Percentiles rank a stretch among this genome's conserved stretches.
Conservation (phyloP, 2,888 invertebrate genomes). For the Odontothrips loti region DNA sequence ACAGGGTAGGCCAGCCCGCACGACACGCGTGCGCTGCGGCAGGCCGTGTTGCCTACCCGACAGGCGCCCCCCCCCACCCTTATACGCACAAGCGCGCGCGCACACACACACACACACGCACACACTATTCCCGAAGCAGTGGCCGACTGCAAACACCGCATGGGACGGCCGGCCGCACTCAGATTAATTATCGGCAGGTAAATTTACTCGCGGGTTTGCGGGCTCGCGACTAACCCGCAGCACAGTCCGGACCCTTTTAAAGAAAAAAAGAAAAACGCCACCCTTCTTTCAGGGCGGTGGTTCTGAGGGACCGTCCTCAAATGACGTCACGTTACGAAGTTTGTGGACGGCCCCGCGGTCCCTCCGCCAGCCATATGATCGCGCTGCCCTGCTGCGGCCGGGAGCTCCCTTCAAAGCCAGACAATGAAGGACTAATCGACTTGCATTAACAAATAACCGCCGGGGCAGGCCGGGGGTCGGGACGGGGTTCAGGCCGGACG, state of each 20-base stretch:
- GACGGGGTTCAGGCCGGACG: background rate
- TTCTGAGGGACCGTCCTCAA: too few relatives aligned
- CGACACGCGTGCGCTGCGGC: background rate
- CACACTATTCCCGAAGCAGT: too few relatives aligned
- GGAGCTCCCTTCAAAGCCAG: background rate
- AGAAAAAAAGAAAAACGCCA: too few relatives aligned
- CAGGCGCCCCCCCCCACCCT: background rate
- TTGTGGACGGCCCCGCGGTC: background rate
- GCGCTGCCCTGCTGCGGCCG: background rate
- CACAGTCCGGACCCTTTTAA: too few relatives aligned
- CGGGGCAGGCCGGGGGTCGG: background rate
- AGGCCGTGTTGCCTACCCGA: background rate
- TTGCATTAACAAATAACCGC: slow-evolving; percentile 18
- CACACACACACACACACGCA: background rate
- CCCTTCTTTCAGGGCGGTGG: too few relatives aligned
- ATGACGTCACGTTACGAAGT: too few relatives aligned
- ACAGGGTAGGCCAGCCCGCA: too few relatives aligned
- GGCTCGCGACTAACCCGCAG: too few relatives aligned
- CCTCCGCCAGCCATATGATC: background rate
- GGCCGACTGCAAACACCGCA: too few relatives aligned
- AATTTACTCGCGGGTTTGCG: too few relatives aligned
- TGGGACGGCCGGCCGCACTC: too few relatives aligned
- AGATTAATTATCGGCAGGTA: too few relatives aligned
- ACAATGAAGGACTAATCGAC: slow-evolving; percentile 17
- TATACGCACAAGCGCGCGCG: background rate